Evolutionary conservation across 1,140 invertebrate genomes (phyloP).

Genomic region (Mamestra configurata): DNA sequence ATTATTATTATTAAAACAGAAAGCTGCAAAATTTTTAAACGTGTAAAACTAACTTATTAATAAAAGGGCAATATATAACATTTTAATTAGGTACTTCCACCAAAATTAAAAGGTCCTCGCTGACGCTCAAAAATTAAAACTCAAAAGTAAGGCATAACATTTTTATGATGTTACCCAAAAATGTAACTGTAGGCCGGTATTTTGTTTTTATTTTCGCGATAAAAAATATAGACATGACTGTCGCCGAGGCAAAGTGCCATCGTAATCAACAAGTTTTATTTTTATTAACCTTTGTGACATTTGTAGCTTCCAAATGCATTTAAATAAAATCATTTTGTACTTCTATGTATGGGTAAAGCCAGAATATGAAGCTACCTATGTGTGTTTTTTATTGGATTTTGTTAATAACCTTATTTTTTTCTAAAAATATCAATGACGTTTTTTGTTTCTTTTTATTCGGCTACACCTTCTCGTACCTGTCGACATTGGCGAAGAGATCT

Average conservation of each 20-base stretch:
- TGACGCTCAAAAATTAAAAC: conserved; percentile 47
- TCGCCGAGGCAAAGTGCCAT: conserved; percentile 49
- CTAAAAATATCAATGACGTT: background rate
- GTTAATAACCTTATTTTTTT: background rate
- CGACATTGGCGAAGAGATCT: background rate
- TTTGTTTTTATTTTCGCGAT: conserved; percentile 48
- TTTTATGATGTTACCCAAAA: conserved; percentile 61
- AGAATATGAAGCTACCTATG: background rate
- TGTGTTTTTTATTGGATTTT: conserved; percentile 34
- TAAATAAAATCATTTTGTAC: conserved; percentile 25
- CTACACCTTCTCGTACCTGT: too few species aligned
- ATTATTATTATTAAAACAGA: too few species aligned
- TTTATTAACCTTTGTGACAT: conserved; percentile 41
- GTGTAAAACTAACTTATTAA: background rate
- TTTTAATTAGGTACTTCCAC: background rate
- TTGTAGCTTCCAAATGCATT: conserved; percentile 30
- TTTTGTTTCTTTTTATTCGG: too few species aligned
- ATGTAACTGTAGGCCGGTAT: conserved; percentile 48
- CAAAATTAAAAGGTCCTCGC: conserved; percentile 37
- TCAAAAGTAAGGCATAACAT: conserved; percentile 53
- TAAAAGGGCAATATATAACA: background rate
- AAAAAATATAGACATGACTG: conserved; percentile 64
- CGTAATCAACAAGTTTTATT: conserved; percentile 51
- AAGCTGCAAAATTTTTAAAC: too few species aligned
- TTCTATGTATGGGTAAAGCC: background rate